A percentile compares a stretch with the other conserved stretches of the same genome.
Evolutionary conservation across 2,113 vertebrate species (phyloP).

Genomic region (Hippocampus guttulatus): DNA sequence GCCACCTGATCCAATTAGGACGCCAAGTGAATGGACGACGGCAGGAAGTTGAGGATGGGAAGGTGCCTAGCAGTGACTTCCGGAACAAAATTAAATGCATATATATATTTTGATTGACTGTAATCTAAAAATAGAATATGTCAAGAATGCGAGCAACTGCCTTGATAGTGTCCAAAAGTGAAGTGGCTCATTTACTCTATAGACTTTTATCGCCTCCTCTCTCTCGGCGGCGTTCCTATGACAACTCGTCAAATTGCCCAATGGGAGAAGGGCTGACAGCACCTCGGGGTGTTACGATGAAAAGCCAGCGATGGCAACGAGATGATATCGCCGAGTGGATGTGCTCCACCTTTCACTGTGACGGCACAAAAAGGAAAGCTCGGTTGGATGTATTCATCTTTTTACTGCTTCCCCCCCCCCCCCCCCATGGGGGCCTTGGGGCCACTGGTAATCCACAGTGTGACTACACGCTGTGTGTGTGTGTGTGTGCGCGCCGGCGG

Average conservation of each 20-base stretch:
- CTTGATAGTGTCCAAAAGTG: slow-evolving; percentile 25
- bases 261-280: slow-evolving; percentile 29
- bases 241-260: slow-evolving; percentile 46
- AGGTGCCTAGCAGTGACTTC: slow-evolving; percentile 7
- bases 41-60: slow-evolving; percentile 1
- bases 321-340: slow-evolving; percentile 19
- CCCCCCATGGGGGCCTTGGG: no score
- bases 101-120: no score
- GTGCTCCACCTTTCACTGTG: slow-evolving; percentile 6
- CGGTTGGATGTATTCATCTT: slow-evolving; percentile 35
- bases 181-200: slow-evolving; percentile 36
- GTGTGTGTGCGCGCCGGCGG: background rate
- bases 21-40: slow-evolving; percentile 31
- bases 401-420: slow-evolving; percentile 25
- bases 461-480: background rate
- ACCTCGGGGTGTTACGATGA: slow-evolving; percentile 35
- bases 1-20: slow-evolving; percentile 45
- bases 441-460: slow-evolving; percentile 31
- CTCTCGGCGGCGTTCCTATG: slow-evolving; percentile 47
- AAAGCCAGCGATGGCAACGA: slow-evolving; percentile 30
- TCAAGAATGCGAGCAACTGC: no score
- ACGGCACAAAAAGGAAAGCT: slow-evolving; percentile 27
- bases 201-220: background rate
- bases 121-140: no score
- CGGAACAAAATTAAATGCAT: background rate